Evolutionary conservation across 64 coral and sea anemone species (phyloP), one percentile per base, ranked within the genome.

Genomic region (Stichodactyla mertensii): DNA sequence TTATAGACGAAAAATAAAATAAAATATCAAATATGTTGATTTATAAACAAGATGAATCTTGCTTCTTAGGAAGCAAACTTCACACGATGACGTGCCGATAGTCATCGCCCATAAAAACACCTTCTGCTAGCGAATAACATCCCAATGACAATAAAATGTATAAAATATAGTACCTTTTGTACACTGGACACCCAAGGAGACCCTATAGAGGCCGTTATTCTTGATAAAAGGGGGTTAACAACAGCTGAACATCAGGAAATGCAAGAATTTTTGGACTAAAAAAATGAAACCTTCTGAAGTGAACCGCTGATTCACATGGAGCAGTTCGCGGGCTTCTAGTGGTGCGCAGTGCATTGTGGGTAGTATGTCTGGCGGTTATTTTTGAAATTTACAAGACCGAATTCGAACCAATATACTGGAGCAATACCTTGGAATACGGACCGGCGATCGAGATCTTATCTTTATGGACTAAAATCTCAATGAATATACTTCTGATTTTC

Each of bases 351-450:
- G 78, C 52, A 81, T 81, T 53, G 13, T 81, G 78, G 78, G 51
- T 81, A 81, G 19, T 14, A 13, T 53, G 78, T 81, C 78, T 53
- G 78, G 78, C 78, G 78, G 78, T 81, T 81, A 81, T 81, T 81
- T 81, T 81, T 81, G 78, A 81, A 81, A 81, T 52, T 20, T 81
- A 52, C 78, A 81, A 55, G 27, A 7, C 53, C 27, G 77, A 52
- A 11, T 45, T 54, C 67, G 78, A 20, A 6, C 14, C 14, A 53
- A 14, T 53, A 12, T 45, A 45, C 36, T 45, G 1, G 36, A 2
- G 36, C 36, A 45, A 45, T 45, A 45, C 36, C 53, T 81, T 53
- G 1, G 77, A 54, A 4, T 81, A 19, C 18, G 16, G 26, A 55
- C 36, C 78, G 51, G 26, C 78, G 14, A 19, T 71, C 67, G 13